Conservation (phyloP, 64 coral and sea anemone species). For the Dendrophyllia cribrosa region DNA sequence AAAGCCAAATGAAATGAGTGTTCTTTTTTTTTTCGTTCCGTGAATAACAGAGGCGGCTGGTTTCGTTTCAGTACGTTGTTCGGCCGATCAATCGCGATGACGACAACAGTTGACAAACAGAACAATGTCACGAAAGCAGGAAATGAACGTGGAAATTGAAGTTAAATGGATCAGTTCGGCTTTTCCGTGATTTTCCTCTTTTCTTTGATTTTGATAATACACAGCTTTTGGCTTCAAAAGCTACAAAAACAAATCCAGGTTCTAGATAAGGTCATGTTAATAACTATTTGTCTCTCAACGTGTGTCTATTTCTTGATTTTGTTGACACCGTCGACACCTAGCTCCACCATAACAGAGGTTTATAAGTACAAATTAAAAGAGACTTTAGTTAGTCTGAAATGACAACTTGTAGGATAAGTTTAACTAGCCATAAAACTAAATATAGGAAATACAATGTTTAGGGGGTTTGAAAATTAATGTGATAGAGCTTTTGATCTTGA, state of each 20-base stretch:
- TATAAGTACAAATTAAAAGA: background rate
- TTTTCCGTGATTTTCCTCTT: background rate
- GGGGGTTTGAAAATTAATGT: background rate
- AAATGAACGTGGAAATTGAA: conserved; percentile 27
- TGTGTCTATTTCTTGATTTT: too few relatives aligned
- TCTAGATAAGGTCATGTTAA: too few relatives aligned
- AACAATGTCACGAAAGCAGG: background rate
- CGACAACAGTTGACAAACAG: background rate
- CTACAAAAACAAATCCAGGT: too few relatives aligned
- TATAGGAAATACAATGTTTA: background rate
- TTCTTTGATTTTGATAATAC: too few relatives aligned
- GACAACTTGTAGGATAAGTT: background rate
- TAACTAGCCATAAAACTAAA: background rate
- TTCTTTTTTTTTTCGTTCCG: background rate
- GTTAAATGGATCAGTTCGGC: background rate
- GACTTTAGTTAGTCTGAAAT: background rate
- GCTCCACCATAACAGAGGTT: too few relatives aligned
- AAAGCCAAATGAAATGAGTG: background rate
- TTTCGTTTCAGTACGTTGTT: background rate
- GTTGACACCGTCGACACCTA: too few relatives aligned
- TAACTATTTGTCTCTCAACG: too few relatives aligned
- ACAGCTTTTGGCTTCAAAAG: too few relatives aligned
- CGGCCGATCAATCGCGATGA: background rate
- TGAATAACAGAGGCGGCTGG: background rate
- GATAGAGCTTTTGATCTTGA: background rate